Conservation (phyloP, 2,888 invertebrate genomes). For the Polydrusus pterygomalis region DNA sequence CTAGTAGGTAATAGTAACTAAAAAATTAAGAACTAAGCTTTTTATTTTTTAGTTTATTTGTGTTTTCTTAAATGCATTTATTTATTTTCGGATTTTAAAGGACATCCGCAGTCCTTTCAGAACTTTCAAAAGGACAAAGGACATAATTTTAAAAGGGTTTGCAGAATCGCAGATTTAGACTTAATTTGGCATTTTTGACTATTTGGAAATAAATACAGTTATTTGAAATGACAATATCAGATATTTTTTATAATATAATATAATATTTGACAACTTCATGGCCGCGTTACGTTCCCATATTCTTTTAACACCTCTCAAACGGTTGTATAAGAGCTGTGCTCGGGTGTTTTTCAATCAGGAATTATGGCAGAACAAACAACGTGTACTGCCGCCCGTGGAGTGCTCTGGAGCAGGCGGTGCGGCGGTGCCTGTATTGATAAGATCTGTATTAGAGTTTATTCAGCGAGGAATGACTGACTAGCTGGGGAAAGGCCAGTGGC, state of each 20-base stretch:
- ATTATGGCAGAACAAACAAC: slow-evolving; percentile 31
- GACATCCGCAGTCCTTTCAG: too few relatives aligned
- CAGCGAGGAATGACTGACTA: slow-evolving; percentile 64
- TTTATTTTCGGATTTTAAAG: too few relatives aligned
- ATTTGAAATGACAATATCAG: too few relatives aligned
- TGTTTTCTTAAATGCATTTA: too few relatives aligned
- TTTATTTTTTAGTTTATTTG: too few relatives aligned
- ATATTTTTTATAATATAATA: not conserved
- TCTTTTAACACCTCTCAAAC: slow-evolving; percentile 27
- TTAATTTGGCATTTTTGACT: too few relatives aligned
- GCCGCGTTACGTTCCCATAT: slow-evolving; percentile 8
- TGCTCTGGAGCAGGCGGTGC: slow-evolving; percentile 53
- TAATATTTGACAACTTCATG: slow-evolving; percentile 1
- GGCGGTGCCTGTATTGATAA: slow-evolving; percentile 59
- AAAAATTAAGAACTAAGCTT: too few relatives aligned
- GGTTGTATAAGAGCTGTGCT: slow-evolving; percentile 9
- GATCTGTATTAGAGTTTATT: slow-evolving; percentile 62
- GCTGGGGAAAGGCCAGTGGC: slow-evolving; percentile 42
- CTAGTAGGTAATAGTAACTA: too few relatives aligned
- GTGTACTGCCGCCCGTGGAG: slow-evolving; percentile 52
- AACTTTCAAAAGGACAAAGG: too few relatives aligned
- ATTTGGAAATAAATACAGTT: too few relatives aligned
- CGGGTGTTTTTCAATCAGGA: slow-evolving; percentile 33
- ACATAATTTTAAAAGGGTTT: too few relatives aligned
- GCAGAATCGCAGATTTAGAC: too few relatives aligned